Evolutionary conservation across 2,797 vertebrate genomes (phyloP).

Genomic region (Esox masquinongy): DNA sequence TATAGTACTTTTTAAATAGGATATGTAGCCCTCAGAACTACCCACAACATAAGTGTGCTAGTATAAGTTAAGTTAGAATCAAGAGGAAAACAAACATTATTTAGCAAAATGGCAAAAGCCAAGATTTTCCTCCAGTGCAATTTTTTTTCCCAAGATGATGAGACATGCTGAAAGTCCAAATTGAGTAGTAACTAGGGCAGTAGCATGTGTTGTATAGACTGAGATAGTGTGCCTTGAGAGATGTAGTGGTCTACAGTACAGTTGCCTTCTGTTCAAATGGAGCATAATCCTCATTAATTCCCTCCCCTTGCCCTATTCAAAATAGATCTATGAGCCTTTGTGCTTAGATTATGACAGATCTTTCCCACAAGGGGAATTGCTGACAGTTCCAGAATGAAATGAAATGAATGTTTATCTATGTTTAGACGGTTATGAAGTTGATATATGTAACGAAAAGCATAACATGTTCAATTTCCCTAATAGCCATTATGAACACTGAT

Average conservation of each 20-base stretch:
- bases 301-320: not conserved
- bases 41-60: slow-evolving; percentile 32
- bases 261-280: not conserved
- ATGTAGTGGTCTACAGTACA: not conserved
- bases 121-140: slow-evolving; percentile 79
- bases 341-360: not conserved
- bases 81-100: slow-evolving; percentile 29
- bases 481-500: not conserved
- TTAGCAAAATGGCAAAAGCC: slow-evolving; percentile 42
- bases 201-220: slow-evolving; percentile 31
- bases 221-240: not conserved
- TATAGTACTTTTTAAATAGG: slow-evolving; percentile 57
- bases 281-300: not conserved
- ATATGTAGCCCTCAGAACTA: slow-evolving; percentile 53
- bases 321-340: slow-evolving; percentile 1
- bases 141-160: slow-evolving; percentile 10
- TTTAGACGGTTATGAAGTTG: not conserved
- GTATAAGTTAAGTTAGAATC: slow-evolving; percentile 25
- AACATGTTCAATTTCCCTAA: not conserved
- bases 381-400: not conserved
- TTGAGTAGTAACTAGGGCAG: slow-evolving; percentile 19
- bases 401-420: not conserved
- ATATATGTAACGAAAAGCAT: not conserved
- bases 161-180: not conserved
- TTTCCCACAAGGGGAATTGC: not conserved